A percentile compares a stretch with the other conserved stretches of the same genome.
Conservation (phyloP, 2,888 invertebrate genomes). For the Agrenia bidenticulata region DNA sequence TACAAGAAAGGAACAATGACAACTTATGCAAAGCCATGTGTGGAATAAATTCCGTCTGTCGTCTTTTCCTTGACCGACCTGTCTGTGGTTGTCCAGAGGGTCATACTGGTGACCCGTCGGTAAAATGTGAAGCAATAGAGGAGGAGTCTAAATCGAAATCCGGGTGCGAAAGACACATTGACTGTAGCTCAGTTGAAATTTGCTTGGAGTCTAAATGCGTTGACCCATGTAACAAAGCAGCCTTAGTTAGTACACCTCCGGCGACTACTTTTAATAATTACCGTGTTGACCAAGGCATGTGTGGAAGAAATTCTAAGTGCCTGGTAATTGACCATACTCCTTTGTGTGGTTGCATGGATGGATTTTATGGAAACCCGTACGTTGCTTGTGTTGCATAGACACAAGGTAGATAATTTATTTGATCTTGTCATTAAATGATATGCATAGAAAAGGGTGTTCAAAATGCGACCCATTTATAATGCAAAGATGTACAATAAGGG, state of each 20-base stretch:
- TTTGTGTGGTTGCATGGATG: slow-evolving; percentile 40
- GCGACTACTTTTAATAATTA: slow-evolving; percentile 6
- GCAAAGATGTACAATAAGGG: no score
- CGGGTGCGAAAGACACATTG: slow-evolving; percentile 43
- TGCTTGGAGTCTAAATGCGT: slow-evolving; percentile 43
- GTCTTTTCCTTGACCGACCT: slow-evolving; percentile 34
- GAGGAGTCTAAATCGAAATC: background rate
- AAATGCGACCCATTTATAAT: no score
- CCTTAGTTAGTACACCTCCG: slow-evolving; percentile 14
- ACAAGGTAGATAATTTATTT: no score
- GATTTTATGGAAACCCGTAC: slow-evolving; percentile 48
- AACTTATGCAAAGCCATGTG: slow-evolving; percentile 42
- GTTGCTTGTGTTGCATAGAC: slow-evolving; percentile 24
- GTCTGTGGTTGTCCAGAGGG: slow-evolving; percentile 49
- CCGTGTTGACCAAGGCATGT: slow-evolving; percentile 19
- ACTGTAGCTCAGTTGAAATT: slow-evolving; percentile 42
- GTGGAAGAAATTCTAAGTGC: slow-evolving; percentile 47
- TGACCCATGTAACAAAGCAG: slow-evolving; percentile 43
- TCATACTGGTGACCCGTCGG: slow-evolving; percentile 46
- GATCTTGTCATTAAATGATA: no score
- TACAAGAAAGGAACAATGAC: background rate
- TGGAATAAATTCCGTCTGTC: slow-evolving; percentile 47
- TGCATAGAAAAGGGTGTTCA: no score
- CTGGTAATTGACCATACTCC: slow-evolving; percentile 46
- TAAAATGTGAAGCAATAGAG: slow-evolving; percentile 35